Conservation (phyloP, 1,140 invertebrate genomes). For the Pseudomyrmex pallidus region DNA sequence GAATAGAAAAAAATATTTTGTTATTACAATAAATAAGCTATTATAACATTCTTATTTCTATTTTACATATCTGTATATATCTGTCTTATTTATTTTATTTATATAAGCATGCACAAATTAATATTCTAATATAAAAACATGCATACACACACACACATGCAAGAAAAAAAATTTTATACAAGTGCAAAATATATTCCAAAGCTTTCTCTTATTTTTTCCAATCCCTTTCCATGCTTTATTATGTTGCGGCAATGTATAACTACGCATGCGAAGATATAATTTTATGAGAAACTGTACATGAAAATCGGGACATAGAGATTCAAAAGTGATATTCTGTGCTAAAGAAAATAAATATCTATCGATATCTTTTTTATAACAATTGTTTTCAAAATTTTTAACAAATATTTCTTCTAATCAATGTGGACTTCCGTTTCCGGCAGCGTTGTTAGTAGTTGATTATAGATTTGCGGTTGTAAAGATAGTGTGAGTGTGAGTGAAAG, state of each 20-base stretch:
- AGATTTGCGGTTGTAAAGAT: no score
- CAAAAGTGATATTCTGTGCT: background rate
- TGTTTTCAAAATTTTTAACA: slow-evolving; percentile 18
- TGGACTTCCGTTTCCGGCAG: no score
- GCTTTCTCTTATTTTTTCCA: background rate
- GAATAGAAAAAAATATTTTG: no score
- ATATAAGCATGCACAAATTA: no score
- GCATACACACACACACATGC: background rate
- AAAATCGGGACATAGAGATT: background rate
- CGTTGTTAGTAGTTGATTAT: no score
- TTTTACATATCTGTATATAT: no score
- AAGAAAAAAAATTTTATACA: background rate
- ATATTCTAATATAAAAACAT: no score
- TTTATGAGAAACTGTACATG: background rate
- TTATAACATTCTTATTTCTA: no score
- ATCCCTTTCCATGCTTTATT: slow-evolving; percentile 3
- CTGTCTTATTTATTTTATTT: no score
- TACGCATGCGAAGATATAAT: slow-evolving; percentile 11
- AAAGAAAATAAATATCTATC: background rate
- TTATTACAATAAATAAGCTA: no score
- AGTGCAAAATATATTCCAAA: background rate
- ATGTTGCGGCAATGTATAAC: background rate
- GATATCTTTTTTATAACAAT: slow-evolving; percentile 13
- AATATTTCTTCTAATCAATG: slow-evolving; percentile 21
- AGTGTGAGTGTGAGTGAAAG: no score